phyloP scores from a whole-genome alignment of 2,888 invertebrate species.

The Synanthedon vespiformis region DNA sequence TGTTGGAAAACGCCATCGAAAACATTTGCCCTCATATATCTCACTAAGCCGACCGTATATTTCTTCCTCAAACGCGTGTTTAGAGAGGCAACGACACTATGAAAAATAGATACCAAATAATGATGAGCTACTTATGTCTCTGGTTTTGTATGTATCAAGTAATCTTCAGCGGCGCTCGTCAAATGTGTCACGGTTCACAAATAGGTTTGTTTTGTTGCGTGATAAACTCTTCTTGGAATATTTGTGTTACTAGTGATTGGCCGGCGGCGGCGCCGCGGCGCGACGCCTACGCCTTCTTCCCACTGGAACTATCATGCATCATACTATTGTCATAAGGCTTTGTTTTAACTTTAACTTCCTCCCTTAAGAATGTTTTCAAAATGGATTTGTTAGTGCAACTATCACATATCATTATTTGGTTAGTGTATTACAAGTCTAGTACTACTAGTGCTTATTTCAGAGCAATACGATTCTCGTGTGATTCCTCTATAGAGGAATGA shows the following conservation, averaged over 20 bases:
- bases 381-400: too few species aligned
- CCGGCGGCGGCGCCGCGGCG: conserved; percentile 34
- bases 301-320: too few species aligned
- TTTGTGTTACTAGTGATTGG: conserved; percentile 35
- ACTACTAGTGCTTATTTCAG: too few species aligned
- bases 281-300: conserved; percentile 25
- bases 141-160: conserved; percentile 5
- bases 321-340: too few species aligned
- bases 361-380: too few species aligned
- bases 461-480: too few species aligned
- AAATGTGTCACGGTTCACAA: conserved; percentile 38
- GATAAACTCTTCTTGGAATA: conserved; percentile 54
- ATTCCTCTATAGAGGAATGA: too few species aligned
- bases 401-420: too few species aligned
- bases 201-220: conserved; percentile 42
- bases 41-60: conserved; percentile 14
- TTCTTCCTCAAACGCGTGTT: conserved; percentile 15
- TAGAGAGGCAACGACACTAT: conserved; percentile 24
- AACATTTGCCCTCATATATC: conserved; percentile 11
- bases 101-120: conserved; percentile 24
- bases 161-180: conserved; percentile 10
- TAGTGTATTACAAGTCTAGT: too few species aligned
- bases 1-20: conserved; percentile 5
- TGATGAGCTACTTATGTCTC: conserved; percentile 18
- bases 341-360: too few species aligned